Evolutionary conservation across 1,140 invertebrate species (phyloP).

Genomic region (Vanessa atalanta): DNA sequence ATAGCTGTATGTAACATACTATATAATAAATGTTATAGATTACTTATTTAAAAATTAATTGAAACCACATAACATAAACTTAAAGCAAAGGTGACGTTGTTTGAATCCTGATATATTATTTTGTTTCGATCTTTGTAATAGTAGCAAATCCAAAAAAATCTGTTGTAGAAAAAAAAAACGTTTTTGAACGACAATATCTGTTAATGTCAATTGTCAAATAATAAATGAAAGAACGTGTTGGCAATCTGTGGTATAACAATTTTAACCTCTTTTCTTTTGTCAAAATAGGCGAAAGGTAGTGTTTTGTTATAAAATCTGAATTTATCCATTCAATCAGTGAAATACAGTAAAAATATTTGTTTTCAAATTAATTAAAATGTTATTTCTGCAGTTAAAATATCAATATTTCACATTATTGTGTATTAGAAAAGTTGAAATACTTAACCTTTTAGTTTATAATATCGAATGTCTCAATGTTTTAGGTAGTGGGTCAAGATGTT

Average conservation of each 20-base stretch:
- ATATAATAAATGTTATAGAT: too few relatives aligned
- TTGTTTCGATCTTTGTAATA: too few relatives aligned
- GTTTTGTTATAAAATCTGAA: slow-evolving; percentile 49
- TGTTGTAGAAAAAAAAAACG: too few relatives aligned
- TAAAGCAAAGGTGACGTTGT: too few relatives aligned
- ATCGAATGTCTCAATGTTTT: slow-evolving; percentile 42
- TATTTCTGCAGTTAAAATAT: neutral
- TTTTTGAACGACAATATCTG: too few relatives aligned
- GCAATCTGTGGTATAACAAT: slow-evolving; percentile 24
- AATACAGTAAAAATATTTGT: neutral
- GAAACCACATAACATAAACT: too few relatives aligned
- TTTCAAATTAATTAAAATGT: neutral
- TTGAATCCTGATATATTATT: too few relatives aligned
- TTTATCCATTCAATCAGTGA: slow-evolving; percentile 54
- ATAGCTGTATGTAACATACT: too few relatives aligned
- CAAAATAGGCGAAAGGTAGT: slow-evolving; percentile 66
- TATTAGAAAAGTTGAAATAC: neutral
- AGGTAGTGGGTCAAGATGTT: slow-evolving; percentile 90
- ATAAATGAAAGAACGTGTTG: neutral
- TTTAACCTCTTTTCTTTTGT: slow-evolving; percentile 60
- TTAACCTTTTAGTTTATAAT: slow-evolving; percentile 4
- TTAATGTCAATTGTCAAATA: too few relatives aligned
- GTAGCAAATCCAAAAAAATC: too few relatives aligned
- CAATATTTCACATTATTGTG: slow-evolving; percentile 7
- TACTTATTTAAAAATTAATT: too few relatives aligned